phyloP scores from a whole-genome alignment of 2,113 vertebrate species.

The Eptesicus fuscus region DNA sequence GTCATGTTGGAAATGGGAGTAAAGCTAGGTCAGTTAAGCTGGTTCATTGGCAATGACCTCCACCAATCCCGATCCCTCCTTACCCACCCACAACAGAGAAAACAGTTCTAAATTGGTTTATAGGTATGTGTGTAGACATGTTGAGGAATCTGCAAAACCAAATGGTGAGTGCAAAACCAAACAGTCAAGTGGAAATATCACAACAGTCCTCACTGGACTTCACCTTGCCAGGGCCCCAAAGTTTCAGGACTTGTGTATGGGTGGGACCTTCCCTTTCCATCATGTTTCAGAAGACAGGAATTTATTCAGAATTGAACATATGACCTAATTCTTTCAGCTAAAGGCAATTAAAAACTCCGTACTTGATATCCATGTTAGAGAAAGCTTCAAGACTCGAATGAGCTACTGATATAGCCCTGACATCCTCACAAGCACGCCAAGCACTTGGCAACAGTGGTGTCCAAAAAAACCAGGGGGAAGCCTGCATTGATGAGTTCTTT shows the following conservation, averaged over 20 bases:
- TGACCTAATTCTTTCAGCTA: conserved; percentile 14
- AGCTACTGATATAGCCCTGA: neutral
- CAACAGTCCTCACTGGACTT: neutral
- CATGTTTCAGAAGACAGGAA: neutral
- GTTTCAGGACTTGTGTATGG: neutral
- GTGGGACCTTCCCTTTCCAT: neutral
- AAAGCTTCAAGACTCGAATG: neutral
- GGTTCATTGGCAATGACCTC: neutral
- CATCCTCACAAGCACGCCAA: neutral
- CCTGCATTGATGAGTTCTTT: neutral
- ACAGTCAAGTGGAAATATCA: neutral
- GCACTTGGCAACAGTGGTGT: neutral
- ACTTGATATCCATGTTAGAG: conserved; percentile 2
- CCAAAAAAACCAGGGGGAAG: neutral
- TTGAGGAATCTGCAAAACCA: conserved; percentile 30
- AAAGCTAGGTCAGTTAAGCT: neutral
- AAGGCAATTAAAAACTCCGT: conserved; percentile 10
- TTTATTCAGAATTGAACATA: neutral
- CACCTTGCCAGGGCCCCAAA: neutral
- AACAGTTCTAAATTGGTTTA: neutral
- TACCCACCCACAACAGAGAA: neutral
- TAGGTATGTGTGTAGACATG: neutral
- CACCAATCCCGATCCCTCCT: neutral
- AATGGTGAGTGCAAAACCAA: conserved; percentile 37
- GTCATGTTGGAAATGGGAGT: conserved; percentile 6